Evolutionary conservation across 2,888 invertebrate species (phyloP), one percentile per base, ranked within the genome.

Genomic region (Cryptops parisi): DNA sequence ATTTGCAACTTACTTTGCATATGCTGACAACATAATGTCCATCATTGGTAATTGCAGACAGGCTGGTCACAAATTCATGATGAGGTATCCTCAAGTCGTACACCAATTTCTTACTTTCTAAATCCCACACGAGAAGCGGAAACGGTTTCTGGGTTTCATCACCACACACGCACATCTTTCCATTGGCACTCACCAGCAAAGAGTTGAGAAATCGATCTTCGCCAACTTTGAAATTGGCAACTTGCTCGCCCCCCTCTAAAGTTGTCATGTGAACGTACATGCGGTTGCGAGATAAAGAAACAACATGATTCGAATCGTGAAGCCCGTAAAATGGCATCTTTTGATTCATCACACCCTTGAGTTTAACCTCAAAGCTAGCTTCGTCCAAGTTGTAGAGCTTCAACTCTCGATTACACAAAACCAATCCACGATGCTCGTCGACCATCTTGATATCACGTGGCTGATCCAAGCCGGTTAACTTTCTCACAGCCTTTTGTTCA

Each of bases 121-220:
- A 73, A 62, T 87, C 86, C 89, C 89, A 90, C 33, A 90, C 89
- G 44, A 90, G 76, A 58, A 90, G 71, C 0, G 88, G 88, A 69
- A 88, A 89, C 19, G 89, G 89, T 67, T 88, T 89, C 69, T 89
- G 88, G 1, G 88, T 88, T 72, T 89, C 89, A 68, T 90, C 89
- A 5, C 89, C 89, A 66, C 89, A 89, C 1, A 89, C 88, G 57
- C 88, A 74, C 51, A 87, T 79, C 65, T 85, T 80, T 66, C 89
- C 89, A 71, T 90, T 86, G 50, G 84, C 86, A 50, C 86, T 87
- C 53, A 88, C 86, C 55, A 89, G 77, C 61, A 89, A 71, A 3
- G 87, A 88, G 70, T 89, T 87, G 12, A 89, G 77, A 69, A 89
- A 89, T 59, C 89, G 77, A 69, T 89, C 88, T 69, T 90, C 89